Base-by-base conservation (phyloP, 1,140 invertebrate species). In the Meloidogyne hapla region DNA sequence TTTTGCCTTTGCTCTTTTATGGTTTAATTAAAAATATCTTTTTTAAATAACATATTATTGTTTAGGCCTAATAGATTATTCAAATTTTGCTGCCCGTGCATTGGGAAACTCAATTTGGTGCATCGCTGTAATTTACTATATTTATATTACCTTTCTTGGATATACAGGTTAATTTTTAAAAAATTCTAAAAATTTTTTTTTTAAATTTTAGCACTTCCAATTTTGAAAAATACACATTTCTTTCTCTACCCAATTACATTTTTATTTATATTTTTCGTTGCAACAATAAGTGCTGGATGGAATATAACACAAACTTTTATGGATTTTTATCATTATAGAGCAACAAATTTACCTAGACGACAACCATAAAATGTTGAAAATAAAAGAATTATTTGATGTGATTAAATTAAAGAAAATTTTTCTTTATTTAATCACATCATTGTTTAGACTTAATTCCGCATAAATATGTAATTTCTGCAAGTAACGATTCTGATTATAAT, bases 131-230 rank as follows among this genome's bases (percentile, higher is more conserved):
- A 90, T 92, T 75, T 98, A 98, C 88, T 99, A 99, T 85, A 89
- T 96, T 76, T 98, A 98, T 86, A 97, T 98, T 79, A 97, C 95
- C 66, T 98, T 98, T 88, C 90, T 99, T 77, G 96, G 96, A 79
- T 99, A 98, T 87, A 95, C 93, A 88, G 94, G 94, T 95, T 88
- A 92, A 92, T 64, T 77, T n/a, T 79, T 74, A 33, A 80, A 6
- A 26, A 26, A 21, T 28, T 21, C 18, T 83, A 56, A 23, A 25
- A 63, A 68, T 2, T 13, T 48, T 38, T 48, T 45, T 23, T 75
- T 38, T 70, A 73, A 61, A 71, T 88, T 91, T 80, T 90, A 94
- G 94, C 93, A 88, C 90, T 98, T 80, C 93, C 94, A 67, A 93
- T 94, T 87, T 89, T 77, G 76, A 64, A 93, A 81, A 94, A 93